A percentile compares a stretch with the other conserved stretches of the same genome.
Evolutionary conservation across 2,113 vertebrate genomes (phyloP).

Genomic region (Embiotoca jacksoni): DNA sequence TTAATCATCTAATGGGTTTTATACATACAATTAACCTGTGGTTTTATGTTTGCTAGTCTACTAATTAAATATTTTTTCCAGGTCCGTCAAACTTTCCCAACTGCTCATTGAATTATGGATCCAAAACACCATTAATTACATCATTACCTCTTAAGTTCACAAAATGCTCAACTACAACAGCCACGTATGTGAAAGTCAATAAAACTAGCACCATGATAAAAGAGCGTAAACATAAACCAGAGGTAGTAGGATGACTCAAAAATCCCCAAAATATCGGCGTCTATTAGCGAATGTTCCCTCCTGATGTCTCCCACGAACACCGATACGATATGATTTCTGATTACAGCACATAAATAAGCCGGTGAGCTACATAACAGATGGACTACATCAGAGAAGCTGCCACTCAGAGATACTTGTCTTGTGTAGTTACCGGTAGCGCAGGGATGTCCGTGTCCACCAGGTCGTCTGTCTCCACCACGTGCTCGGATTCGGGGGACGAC

Average conservation of each 20-base stretch:
- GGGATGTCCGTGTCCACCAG: slow-evolving; percentile 93
- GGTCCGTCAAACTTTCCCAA: too few species aligned
- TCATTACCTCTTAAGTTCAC: neutral
- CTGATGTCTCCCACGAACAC: neutral
- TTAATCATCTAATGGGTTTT: too few species aligned
- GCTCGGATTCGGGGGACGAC: slow-evolving; percentile 93
- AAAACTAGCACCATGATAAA: slow-evolving; percentile 7
- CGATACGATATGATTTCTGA: neutral
- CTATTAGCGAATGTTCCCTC: neutral
- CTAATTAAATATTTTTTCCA: too few species aligned
- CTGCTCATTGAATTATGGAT: neutral
- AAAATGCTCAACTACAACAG: too few species aligned
- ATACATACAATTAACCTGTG: too few species aligned
- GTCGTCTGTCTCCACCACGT: slow-evolving; percentile 90
- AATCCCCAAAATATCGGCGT: neutral
- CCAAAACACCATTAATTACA: slow-evolving; percentile 5
- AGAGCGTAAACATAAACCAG: slow-evolving; percentile 13
- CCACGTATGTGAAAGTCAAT: slow-evolving; percentile 16
- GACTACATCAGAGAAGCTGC: neutral
- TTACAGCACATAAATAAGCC: neutral
- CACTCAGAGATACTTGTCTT: neutral
- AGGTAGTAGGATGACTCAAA: neutral
- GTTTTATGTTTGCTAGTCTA: too few species aligned
- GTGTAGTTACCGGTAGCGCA: slow-evolving; percentile 83
- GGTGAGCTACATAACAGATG: neutral